Conservation (phyloP, 2,888 invertebrate species). For the Synanthedon tipuliformis region DNA sequence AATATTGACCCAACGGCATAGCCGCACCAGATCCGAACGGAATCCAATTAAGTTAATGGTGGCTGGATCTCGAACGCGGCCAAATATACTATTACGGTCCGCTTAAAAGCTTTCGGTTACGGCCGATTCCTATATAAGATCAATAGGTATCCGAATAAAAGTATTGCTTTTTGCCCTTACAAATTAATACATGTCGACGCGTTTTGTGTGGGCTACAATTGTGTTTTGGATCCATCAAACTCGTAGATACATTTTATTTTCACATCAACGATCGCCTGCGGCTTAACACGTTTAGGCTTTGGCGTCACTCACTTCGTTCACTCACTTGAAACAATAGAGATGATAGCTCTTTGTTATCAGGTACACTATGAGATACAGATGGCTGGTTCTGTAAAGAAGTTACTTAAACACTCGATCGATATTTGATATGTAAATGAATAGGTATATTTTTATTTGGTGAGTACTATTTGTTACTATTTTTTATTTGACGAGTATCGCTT, state of each 20-base stretch:
- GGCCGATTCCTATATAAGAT: slow-evolving; percentile 16
- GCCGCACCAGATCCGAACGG: slow-evolving; percentile 19
- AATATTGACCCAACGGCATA: slow-evolving; percentile 19
- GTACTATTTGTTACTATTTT: no score
- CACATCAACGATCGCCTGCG: neutral
- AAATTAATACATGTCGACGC: slow-evolving; percentile 1
- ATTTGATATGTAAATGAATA: no score
- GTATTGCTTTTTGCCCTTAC: slow-evolving; percentile 13
- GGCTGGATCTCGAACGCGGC: slow-evolving; percentile 9
- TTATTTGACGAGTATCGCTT: no score
- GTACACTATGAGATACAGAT: no score
- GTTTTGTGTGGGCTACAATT: slow-evolving; percentile 3
- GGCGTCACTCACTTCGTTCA: no score
- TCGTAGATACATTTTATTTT: neutral
- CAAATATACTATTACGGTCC: slow-evolving; percentile 23
- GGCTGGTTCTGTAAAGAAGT: no score
- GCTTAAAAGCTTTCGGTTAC: slow-evolving; percentile 25
- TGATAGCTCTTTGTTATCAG: no score
- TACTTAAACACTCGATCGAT: no score
- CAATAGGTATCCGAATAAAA: slow-evolving; percentile 13
- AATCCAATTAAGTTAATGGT: slow-evolving; percentile 34
- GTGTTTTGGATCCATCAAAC: neutral
- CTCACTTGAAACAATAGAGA: no score
- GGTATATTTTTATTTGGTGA: no score
- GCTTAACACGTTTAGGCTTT: neutral